Base-by-base conservation (phyloP, 2,113 vertebrate genomes). In the Xenopus laevis region DNA sequence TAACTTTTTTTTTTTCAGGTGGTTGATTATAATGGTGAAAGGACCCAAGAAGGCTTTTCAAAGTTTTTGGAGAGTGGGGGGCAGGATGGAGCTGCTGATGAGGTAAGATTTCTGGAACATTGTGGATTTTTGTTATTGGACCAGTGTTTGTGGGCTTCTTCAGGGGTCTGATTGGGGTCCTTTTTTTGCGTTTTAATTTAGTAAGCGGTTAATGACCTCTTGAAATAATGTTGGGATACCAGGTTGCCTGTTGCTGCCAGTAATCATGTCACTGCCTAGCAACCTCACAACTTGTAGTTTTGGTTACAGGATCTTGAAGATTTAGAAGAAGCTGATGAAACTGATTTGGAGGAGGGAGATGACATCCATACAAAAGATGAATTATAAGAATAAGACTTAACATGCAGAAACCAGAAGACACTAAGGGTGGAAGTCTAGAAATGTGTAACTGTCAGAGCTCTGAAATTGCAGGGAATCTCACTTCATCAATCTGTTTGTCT, bases 21-120 rank as follows among this genome's bases (percentile, higher is more conserved):
- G 53, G 92, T 98, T 13, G 97, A 99, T 55, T 99, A 97, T 81
- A 99, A 96, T 0, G 97, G 97, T 0, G 97, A 99, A 84, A 91
- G 97, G 85, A 98, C 97, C 0, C 79, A 99, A 72, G 97, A 98
- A 10, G 95, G 94, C 33, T 98, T 99, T 80, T 91, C 91, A 55
- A 98, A 97, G 74, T 99, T 99, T 86, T 57, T 99, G 87, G 95
- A 98, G 84, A 99, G 96, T 0, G 97, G 97, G 0, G 97, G 97
- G 6, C 93, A 93, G 84, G 97, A 98, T 0, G 97, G 97, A 0
- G 93, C 92, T 18, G 94, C 87, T 55, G 93, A 94, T 0, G 94
- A 94, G 0, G 86, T 95, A 70, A 89, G 90, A 50, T n/a, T n/a
- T n/a, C n/a, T n/a, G n/a, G n/a, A n/a, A n/a, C n/a, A n/a, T n/a